Base-by-base conservation (phyloP, 2,797 vertebrate species). In the Masticophis lateralis region DNA sequence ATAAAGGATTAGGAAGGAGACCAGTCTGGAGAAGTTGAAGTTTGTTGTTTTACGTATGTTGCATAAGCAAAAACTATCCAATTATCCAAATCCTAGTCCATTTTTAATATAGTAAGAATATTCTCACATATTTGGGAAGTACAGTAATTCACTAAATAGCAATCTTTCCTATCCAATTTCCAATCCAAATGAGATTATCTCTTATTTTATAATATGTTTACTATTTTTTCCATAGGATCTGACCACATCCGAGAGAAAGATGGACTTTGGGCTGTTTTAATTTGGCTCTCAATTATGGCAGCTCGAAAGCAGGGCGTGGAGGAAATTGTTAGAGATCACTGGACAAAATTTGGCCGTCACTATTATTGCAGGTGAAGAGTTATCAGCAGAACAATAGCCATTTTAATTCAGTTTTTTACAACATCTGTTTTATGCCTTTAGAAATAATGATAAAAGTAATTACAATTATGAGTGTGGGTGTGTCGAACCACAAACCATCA, bases 231-330 rank as follows among this genome's bases (percentile, higher is more conserved):
- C 55, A 18, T 94, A 99, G 99, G 99, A 55, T 99, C 99, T 43
- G 99, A 99, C 96, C 99, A 99, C 96, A 99, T 99, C 94, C 98
- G 99, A 91, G 99, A 99, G 96, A 99, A 99, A 95, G 99, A 99
- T 28, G 99, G 99, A 60, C 96, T 99, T 61, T 99, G 99, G 99
- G 98, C 99, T 10, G 99, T 99, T 95, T 96, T 99, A 96, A 97
- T 99, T 93, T 99, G 99, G 99, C 97, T 99, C 95, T 99, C 99
- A 95, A 98, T 99, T 93, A 98, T 99, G 92, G 98, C 98, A 3
- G 98, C 98, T 94, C 98, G 98, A 94, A 99, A 99, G 94, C 99
- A 99, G 95, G 98, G 98, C 0, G 99, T 99, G 93, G 99, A 99
- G 95, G 98, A 99, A 95, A 99, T 99, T 57, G 98, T 99, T 94